phyloP scores from a whole-genome alignment of 2,888 invertebrate genomes.

The Orchesella flavescens region DNA sequence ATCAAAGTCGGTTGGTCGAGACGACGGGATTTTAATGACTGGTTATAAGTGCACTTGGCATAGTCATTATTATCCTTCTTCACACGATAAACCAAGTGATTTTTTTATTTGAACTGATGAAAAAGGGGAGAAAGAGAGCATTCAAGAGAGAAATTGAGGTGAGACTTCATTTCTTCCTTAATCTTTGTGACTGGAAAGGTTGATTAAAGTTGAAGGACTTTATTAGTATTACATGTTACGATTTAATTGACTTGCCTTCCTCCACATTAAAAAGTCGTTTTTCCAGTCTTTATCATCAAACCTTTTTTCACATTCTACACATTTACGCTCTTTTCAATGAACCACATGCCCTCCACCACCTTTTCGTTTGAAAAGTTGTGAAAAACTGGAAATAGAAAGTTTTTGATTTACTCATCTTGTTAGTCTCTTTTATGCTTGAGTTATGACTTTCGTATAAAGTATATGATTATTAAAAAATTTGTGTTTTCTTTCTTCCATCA shows the following conservation, averaged over 20 bases:
- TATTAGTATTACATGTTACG: constrained; percentile 32
- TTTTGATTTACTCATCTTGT: constrained; percentile 6
- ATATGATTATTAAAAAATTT: background rate
- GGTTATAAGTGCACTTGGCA: constrained; percentile 51
- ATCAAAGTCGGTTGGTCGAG: constrained; percentile 5
- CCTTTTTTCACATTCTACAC: constrained; percentile 13
- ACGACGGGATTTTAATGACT: constrained; percentile 37
- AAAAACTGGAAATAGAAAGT: background rate
- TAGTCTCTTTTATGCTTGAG: background rate
- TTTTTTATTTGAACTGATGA: no score
- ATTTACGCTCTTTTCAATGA: constrained; percentile 1
- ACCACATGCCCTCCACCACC: no score
- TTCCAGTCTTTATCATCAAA: constrained; percentile 6
- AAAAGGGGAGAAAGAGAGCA: background rate
- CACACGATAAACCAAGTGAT: background rate
- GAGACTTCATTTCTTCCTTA: background rate
- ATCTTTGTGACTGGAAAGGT: background rate
- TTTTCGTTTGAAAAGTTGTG: constrained; percentile 24
- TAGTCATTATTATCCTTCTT: constrained; percentile 27
- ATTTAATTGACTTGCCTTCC: constrained; percentile 48
- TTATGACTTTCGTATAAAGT: background rate
- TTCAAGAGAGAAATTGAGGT: background rate
- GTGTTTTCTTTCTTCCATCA: no score
- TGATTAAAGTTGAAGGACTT: constrained; percentile 33
- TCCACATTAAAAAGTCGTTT: constrained; percentile 30